Evolutionary conservation across 2,113 vertebrate genomes (phyloP), one percentile per base, ranked within the genome.

Genomic region (Furnarius figulus): DNA sequence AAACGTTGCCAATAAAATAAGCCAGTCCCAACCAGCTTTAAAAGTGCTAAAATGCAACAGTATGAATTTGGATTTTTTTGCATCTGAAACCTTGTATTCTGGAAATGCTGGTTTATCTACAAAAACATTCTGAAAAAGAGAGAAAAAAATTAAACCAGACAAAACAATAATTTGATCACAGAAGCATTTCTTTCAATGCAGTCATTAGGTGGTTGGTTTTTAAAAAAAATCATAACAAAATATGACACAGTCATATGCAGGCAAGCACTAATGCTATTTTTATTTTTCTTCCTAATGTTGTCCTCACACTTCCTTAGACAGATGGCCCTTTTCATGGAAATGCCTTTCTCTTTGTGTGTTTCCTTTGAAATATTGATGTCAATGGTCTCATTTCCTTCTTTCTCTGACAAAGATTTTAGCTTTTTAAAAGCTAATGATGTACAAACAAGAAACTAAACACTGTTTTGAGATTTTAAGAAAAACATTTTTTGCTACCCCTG

Each of bases 21-120:
- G 98, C 99, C 99, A 99, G 97, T 99, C 99, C 99, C 99, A 99
- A 86, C 99, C 99, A 28, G 99, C 99, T 98, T 99, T 99, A 93
- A 99, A 99, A 88, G 99, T 99, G 98, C 99, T 99, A 98, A 99
- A 99, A 98, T 99, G 99, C 87, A 99, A 98, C 92, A 99, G 95
- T 97, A 99, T 99, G 98, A 99, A 99, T 93, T 98, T 99, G 81
- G 99, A 99, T 94, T 99, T 99, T 98, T 99, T 99, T 97, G 99
- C 99, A 96, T 99, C 99, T 40, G 99, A 99, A 93, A 99, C 99
- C 97, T 99, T 99, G 96, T 99, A 99, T 96, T 99, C 99, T 11
- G 99, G 99, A 95, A 99, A 98, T 81, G 99, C 99, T 73, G 99
- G 99, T 73, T 98, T 99, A 93, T 99, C 99, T 79, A 99, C 99